These are phyloP conservation scores for Campylorhamphus procurvoides DNA, from an alignment of 2,113 vertebrate species.

Conservation along the genomic window DNA sequence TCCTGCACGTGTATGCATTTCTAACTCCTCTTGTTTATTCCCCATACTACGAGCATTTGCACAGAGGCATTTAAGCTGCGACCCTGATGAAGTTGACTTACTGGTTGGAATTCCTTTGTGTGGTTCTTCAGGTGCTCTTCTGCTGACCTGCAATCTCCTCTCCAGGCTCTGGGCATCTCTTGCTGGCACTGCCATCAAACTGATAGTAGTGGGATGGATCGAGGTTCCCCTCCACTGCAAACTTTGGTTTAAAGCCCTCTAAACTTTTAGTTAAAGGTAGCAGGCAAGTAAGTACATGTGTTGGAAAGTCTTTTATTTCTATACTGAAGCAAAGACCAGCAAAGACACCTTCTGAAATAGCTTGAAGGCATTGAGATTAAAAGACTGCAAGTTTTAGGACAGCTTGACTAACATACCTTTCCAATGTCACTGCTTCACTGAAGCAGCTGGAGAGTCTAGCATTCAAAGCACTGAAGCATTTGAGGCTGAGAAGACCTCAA, in stretches of 20 bases:
- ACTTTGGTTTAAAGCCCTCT: neutral
- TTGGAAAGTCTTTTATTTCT: neutral
- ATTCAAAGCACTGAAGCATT: conserved; percentile 11
- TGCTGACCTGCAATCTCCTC: neutral
- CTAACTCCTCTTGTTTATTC: neutral
- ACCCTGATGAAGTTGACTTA: neutral
- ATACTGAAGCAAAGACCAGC: neutral
- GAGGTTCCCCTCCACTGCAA: neutral
- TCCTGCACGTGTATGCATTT: neutral
- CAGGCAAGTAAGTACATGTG: neutral
- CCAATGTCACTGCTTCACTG: neutral
- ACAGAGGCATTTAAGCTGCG: neutral
- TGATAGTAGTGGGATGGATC: neutral
- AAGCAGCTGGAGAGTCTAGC: conserved; percentile 1
- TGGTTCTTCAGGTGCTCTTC: neutral
- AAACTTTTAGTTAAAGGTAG: neutral
- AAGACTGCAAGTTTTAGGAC: conserved; percentile 19
- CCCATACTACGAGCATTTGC: neutral
- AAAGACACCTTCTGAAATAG: neutral
- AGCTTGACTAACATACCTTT: conserved; percentile 18
- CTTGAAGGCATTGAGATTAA: neutral
- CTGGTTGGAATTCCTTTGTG: neutral
- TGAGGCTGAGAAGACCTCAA: neutral
- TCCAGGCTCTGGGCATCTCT: neutral
- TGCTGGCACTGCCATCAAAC: neutral